These are phyloP conservation scores for Zoanthus sociatus DNA, from an alignment of 92 coral and sea anemone species.

Conservation along the genomic window DNA sequence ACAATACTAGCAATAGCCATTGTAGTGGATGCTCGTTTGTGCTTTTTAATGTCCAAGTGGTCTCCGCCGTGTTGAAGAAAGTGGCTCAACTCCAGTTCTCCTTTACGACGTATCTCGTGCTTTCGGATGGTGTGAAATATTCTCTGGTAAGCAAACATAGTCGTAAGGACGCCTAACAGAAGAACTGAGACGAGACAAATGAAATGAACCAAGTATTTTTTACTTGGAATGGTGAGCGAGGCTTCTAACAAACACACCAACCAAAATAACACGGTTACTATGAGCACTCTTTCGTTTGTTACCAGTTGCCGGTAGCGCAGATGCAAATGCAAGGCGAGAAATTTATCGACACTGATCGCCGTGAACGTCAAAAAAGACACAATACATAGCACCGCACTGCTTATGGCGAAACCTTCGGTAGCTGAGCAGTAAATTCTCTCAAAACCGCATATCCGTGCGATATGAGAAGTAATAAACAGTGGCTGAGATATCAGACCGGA, in stretches of 20 bases:
- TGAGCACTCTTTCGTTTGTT: slow-evolving; percentile 28
- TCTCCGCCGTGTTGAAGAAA: slow-evolving; percentile 21
- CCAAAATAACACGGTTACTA: slow-evolving; percentile 1
- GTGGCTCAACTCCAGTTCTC: slow-evolving; percentile 4
- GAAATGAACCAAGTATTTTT: slow-evolving; percentile 17
- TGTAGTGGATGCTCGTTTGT: slow-evolving; percentile 37
- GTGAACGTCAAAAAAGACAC: slow-evolving; percentile 34
- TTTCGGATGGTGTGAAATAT: slow-evolving; percentile 43
- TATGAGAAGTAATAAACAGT: slow-evolving; percentile 39
- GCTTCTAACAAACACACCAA: slow-evolving; percentile 25
- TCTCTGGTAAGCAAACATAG: slow-evolving; percentile 37
- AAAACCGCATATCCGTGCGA: slow-evolving; percentile 30
- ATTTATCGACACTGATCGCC: slow-evolving; percentile 38
- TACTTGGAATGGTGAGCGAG: slow-evolving; percentile 18
- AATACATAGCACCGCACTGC: slow-evolving; percentile 36
- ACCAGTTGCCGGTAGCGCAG: slow-evolving; percentile 40
- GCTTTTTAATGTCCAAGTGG: slow-evolving; percentile 24
- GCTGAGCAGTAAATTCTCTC: slow-evolving; percentile 21
- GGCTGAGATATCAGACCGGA: slow-evolving; percentile 53
- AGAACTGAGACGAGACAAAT: slow-evolving; percentile 21
- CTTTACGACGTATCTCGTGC: slow-evolving; percentile 37
- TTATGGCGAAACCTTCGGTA: slow-evolving; percentile 31
- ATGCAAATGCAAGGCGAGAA: slow-evolving; percentile 40
- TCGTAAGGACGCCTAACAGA: background rate
- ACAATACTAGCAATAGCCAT: slow-evolving; percentile 38